Conservation (phyloP, 2,797 vertebrate species). For the Hoplostethus atlanticus region DNA sequence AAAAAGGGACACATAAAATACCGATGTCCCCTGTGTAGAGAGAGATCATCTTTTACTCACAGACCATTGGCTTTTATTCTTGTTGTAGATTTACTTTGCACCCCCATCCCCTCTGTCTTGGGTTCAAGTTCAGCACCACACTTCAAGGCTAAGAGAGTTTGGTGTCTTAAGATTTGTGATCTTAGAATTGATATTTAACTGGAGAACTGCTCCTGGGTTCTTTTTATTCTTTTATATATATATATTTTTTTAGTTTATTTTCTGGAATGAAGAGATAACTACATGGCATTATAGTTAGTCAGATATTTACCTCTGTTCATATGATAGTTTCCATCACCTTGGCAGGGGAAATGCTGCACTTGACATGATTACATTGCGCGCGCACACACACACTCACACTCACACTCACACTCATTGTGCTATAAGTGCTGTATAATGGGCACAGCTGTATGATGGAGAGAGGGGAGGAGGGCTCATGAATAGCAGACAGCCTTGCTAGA, state of each 20-base stretch:
- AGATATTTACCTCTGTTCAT: slow-evolving; percentile 38
- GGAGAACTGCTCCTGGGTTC: neutral
- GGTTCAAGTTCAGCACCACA: slow-evolving; percentile 55
- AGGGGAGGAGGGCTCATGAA: slow-evolving; percentile 68
- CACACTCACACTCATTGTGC: slow-evolving; percentile 20
- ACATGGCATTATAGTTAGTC: slow-evolving; percentile 46
- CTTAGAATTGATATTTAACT: neutral
- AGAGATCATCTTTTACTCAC: slow-evolving; percentile 45
- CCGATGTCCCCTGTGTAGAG: slow-evolving; percentile 5
- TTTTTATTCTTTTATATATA: neutral
- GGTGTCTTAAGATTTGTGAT: neutral
- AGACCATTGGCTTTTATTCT: slow-evolving; percentile 51
- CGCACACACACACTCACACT: slow-evolving; percentile 31
- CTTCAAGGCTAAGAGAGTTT: slow-evolving; percentile 4
- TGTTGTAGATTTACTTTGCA: slow-evolving; percentile 51
- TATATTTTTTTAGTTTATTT: neutral
- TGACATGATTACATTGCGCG: slow-evolving; percentile 32
- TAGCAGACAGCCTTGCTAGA: slow-evolving; percentile 60
- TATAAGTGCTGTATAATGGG: slow-evolving; percentile 71
- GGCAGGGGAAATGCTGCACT: slow-evolving; percentile 46
- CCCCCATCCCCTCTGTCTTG: neutral
- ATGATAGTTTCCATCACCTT: slow-evolving; percentile 47
- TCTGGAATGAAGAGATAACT: slow-evolving; percentile 39
- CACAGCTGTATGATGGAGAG: slow-evolving; percentile 58
- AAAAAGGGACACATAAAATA: slow-evolving; percentile 88